phyloP scores from a whole-genome alignment of 2,888 invertebrate species.

The Aspidapion aeneum region DNA sequence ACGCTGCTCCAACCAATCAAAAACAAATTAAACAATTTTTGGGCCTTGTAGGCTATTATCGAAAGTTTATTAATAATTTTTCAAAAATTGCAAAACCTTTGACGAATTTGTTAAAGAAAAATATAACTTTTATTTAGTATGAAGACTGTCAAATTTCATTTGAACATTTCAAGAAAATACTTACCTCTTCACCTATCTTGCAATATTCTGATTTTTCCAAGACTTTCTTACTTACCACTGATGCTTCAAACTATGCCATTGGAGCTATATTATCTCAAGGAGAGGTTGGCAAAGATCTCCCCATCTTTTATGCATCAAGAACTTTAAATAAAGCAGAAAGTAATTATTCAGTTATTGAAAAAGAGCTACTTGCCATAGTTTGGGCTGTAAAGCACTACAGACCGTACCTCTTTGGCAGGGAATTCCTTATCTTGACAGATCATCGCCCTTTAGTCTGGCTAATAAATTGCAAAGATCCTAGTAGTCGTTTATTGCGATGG shows the following conservation, averaged over 20 bases:
- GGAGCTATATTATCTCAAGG: constrained; percentile 19
- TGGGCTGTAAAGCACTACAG: constrained; percentile 14
- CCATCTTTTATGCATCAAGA: constrained; percentile 12
- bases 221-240: constrained; percentile 16
- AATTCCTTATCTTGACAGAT: constrained; percentile 34
- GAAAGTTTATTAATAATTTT: no score
- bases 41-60: no score
- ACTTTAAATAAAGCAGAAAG: constrained; percentile 24
- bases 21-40: constrained; percentile 33
- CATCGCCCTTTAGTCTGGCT: constrained; percentile 42
- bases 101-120: constrained; percentile 20
- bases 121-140: constrained; percentile 17
- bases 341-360: constrained; percentile 34
- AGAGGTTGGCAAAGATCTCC: constrained; percentile 12
- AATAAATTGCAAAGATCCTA: constrained; percentile 38
- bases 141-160: constrained; percentile 23
- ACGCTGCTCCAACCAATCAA: constrained; percentile 13
- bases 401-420: constrained; percentile 14
- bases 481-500: constrained; percentile 39
- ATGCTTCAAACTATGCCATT: constrained; percentile 15
- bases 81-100: constrained; percentile 34
- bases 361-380: constrained; percentile 24
- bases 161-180: constrained; percentile 18
- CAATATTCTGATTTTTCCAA: constrained; percentile 17
- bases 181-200: constrained; percentile 20